Base-by-base conservation (phyloP, 1,140 invertebrate genomes). In the Coboldia fuscipes region DNA sequence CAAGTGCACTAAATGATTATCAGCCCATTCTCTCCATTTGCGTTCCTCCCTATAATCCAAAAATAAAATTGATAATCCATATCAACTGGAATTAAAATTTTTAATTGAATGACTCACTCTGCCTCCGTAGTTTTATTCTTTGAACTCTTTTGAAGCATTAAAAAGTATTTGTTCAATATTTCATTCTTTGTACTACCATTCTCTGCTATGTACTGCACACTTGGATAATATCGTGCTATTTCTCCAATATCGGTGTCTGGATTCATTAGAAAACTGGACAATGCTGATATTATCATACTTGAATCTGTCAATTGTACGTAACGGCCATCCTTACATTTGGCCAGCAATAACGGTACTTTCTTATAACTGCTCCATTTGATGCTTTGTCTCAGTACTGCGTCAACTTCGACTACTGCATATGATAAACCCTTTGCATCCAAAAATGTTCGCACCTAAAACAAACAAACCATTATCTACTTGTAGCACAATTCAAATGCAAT, bases 21-120 rank as follows among this genome's bases (percentile, higher is more conserved):
- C 94, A 0, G 77, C 77, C 94, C 94, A 98, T 48, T 76, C 70
- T 38, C 94, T 64, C 92, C 92, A 97, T 50, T 89, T 76, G 33
- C 84, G 66, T 60, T 98, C 93, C 40, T 84, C 72, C 23, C 86
- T 90, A 44, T 31, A 61, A 62, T 40, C 26, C 42, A 41, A 37
- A 14, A 35, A 17, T 15, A 28, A 8, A 22, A 30, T 16, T 13
- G n/a, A 33, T 13, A 15, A 18, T 15, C 30, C 10, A 36, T 5
- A n/a, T n/a, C n/a, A n/a, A n/a, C n/a, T n/a, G 22, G 12, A 12
- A 23, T 23, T 23, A 23, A 23, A 12, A 23, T 7, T 23, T 12
- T 23, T 23, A 23, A 7, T 23, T 23, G 12, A 12, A 23, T 23
- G 12, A 66, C 69, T 69, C 57, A 81, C 76, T 58, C 53, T 40